A percentile compares a stretch with the other conserved stretches of the same genome.
Evolutionary conservation across 2,888 invertebrate genomes (phyloP).

Genomic region (Iphiclides podalirius): DNA sequence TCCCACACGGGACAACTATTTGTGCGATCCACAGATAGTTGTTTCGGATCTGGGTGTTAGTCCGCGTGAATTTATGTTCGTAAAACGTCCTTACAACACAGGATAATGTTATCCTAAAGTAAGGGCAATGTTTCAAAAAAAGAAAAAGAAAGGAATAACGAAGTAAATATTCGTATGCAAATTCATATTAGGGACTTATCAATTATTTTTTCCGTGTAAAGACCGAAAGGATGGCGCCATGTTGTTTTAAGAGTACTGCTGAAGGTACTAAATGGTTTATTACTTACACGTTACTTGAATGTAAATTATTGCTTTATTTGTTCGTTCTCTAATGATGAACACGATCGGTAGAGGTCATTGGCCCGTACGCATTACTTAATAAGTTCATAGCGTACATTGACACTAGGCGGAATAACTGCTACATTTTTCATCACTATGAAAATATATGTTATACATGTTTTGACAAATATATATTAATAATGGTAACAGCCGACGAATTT

Average conservation of each 20-base stretch:
- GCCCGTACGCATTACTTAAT: conserved; percentile 27
- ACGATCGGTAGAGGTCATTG: conserved; percentile 30
- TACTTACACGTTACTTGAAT: conserved; percentile 8
- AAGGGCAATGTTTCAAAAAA: no score
- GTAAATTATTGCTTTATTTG: conserved; percentile 10
- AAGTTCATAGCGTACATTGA: conserved; percentile 29
- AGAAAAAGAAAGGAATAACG: no score
- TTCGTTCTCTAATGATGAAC: conserved; percentile 28
- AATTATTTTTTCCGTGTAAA: no score
- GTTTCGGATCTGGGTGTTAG: no score
- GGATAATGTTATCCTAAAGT: no score
- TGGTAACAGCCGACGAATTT: no score
- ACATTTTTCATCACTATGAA: conserved; percentile 40
- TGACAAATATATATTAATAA: neutral
- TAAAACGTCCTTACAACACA: no score
- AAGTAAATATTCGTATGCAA: no score
- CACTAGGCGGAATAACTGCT: conserved; percentile 43
- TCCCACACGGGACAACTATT: no score
- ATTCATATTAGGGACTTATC: no score
- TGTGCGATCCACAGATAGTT: no score
- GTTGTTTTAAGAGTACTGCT: conserved; percentile 4
- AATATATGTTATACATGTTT: conserved; percentile 28
- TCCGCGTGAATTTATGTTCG: no score
- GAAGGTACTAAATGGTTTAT: conserved; percentile 15
- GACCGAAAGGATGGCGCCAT: neutral